Evolutionary conservation across 2,888 invertebrate genomes (phyloP).

Genomic region (Platerodrilus igneus): DNA sequence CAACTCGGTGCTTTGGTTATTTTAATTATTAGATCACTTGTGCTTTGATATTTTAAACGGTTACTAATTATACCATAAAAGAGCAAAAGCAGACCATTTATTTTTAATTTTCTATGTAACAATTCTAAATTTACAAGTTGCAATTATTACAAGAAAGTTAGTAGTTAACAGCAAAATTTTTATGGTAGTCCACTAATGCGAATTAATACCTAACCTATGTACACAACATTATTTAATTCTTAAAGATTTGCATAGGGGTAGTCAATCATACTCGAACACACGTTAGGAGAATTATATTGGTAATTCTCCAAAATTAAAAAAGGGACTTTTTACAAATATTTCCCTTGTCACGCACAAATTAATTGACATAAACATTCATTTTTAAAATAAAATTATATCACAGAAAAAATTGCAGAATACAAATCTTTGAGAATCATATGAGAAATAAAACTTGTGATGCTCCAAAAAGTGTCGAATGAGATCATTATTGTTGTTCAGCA

Average conservation of each 20-base stretch:
- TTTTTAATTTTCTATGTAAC: conserved; percentile 7
- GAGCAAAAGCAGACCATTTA: conserved; percentile 5
- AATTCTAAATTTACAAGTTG: conserved; percentile 7
- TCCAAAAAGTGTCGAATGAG: conserved; percentile 34
- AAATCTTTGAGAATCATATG: conserved; percentile 18
- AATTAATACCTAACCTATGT: too few species aligned
- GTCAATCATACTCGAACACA: conserved; percentile 26
- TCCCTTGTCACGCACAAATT: conserved; percentile 27
- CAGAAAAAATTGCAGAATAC: conserved; percentile 12
- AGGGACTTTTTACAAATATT: conserved; percentile 45
- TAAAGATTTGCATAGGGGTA: conserved; percentile 27
- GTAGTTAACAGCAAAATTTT: too few species aligned
- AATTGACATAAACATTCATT: conserved; percentile 16
- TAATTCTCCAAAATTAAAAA: conserved; percentile 9
- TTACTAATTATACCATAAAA: conserved; percentile 16
- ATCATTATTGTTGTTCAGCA: conserved; percentile 46
- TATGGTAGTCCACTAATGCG: conserved; percentile 18
- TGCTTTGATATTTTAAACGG: conserved; percentile 33
- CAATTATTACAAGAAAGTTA: too few species aligned
- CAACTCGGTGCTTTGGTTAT: conserved; percentile 48
- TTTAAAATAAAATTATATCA: conserved; percentile 10
- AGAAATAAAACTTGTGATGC: conserved; percentile 12
- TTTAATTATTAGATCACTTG: conserved; percentile 34
- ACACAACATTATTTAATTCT: conserved; percentile 19
- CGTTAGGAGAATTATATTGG: conserved; percentile 15